phyloP scores from a whole-genome alignment of 2,888 invertebrate genomes.

The Parnassius orleans region DNA sequence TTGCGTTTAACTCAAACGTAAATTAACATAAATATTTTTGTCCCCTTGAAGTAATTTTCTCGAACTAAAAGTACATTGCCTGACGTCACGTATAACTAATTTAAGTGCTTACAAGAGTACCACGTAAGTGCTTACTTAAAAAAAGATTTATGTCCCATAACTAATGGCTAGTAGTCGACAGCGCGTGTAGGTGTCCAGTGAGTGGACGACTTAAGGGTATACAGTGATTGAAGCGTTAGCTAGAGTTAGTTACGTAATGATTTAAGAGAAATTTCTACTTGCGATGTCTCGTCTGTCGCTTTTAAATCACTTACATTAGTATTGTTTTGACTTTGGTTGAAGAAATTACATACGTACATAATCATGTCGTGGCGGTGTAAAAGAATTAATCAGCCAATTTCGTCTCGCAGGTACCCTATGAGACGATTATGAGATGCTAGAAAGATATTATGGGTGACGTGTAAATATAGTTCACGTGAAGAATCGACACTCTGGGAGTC shows the following conservation, averaged over 20 bases:
- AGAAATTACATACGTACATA: no score
- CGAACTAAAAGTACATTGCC: neutral
- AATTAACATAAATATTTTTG: neutral
- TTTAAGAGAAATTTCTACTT: neutral
- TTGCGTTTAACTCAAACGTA: neutral
- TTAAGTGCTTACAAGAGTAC: conserved; percentile 9
- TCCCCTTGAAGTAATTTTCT: neutral
- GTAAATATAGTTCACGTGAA: no score
- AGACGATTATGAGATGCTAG: no score
- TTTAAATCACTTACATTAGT: no score
- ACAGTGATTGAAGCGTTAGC: conserved; percentile 6
- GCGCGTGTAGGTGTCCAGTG: conserved; percentile 12
- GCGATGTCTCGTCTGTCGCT: no score
- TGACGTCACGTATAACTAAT: conserved; percentile 1
- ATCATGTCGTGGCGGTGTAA: no score
- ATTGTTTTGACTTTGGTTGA: no score
- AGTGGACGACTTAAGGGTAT: conserved; percentile 2
- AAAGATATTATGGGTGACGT: no score
- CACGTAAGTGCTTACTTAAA: conserved; percentile 24
- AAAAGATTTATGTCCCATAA: conserved; percentile 22
- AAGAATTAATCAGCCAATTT: no score
- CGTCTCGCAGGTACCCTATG: no score
- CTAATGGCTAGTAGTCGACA: conserved; percentile 9
- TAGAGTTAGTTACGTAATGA: neutral
- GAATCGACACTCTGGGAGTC: no score